phyloP scores from a whole-genome alignment of 35 echinoderm and acorn worm species.

The Stichopus chloronotus region DNA sequence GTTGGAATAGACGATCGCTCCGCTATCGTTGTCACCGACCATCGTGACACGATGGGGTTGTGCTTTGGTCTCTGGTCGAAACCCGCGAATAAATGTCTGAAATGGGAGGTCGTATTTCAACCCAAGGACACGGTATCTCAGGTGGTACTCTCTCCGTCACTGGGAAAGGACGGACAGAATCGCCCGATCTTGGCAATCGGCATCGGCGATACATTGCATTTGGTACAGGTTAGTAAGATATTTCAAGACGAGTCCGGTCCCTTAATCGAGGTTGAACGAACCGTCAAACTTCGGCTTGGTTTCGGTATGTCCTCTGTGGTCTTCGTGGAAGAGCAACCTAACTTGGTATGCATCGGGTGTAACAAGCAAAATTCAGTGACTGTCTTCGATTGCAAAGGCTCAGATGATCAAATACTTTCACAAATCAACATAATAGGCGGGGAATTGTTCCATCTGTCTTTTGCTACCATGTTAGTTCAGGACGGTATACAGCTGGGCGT shows the following conservation, averaged over 20 bases:
- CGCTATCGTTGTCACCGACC: conserved; percentile 18
- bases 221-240: background rate
- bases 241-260: background rate
- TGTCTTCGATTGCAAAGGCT: background rate
- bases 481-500: conserved; percentile 12
- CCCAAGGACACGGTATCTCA: conserved; percentile 4
- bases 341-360: background rate
- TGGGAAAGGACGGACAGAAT: background rate
- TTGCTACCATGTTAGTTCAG: conserved; percentile 2
- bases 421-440: background rate
- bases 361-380: background rate
- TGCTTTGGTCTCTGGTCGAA: conserved; percentile 45
- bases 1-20: background rate
- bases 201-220: conserved; percentile 21
- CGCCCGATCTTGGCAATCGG: background rate
- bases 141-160: conserved; percentile 6
- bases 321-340: conserved; percentile 21
- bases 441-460: conserved; percentile 18
- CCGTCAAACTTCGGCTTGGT: background rate
- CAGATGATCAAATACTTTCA: background rate
- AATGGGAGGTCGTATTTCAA: conserved; percentile 46
- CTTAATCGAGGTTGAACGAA: background rate
- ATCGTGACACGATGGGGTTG: background rate
- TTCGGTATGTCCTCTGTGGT: conserved; percentile 34
- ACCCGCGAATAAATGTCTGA: background rate